A percentile compares a stretch with the other conserved stretches of the same genome.
These are phyloP conservation scores for Pemphredon lugubris DNA, from an alignment of 2,888 invertebrate species.

Conservation along the genomic window DNA sequence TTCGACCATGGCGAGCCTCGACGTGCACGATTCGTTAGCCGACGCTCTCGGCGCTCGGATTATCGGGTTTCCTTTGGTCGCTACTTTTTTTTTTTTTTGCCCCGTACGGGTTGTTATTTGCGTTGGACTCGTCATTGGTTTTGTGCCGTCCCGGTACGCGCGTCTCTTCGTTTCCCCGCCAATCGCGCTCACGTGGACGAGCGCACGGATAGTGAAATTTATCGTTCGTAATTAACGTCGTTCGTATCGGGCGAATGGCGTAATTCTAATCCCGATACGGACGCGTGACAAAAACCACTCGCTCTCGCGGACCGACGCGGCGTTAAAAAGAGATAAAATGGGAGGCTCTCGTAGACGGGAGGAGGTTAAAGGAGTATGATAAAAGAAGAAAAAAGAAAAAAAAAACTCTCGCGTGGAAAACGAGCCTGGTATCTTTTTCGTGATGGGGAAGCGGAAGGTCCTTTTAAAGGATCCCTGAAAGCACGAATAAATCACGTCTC, in stretches of 20 bases:
- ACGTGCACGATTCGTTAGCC: background rate
- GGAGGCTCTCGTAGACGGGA: background rate
- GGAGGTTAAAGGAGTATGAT: constrained; percentile 13
- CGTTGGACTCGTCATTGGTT: background rate
- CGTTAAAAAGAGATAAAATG: background rate
- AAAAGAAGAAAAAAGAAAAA: constrained; percentile 22
- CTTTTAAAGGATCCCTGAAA: constrained; percentile 63
- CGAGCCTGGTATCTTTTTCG: constrained; percentile 34
- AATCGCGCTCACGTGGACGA: background rate
- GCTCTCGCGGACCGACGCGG: background rate
- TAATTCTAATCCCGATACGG: background rate
- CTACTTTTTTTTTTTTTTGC: too few relatives aligned
- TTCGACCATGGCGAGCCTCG: too few relatives aligned
- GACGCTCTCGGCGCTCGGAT: background rate
- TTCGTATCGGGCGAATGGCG: background rate
- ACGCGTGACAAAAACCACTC: background rate
- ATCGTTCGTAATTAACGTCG: constrained; percentile 1
- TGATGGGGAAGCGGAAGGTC: constrained; percentile 36
- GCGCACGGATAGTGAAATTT: background rate
- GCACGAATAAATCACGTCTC: constrained; percentile 69
- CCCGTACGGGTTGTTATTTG: too few relatives aligned
- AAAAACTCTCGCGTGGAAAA: background rate
- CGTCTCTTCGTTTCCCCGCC: background rate
- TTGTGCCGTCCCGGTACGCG: background rate
- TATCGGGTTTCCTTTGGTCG: too few relatives aligned